Evolutionary conservation across 1,140 invertebrate genomes (phyloP).

Genomic region (Brachionus koreanus): DNA sequence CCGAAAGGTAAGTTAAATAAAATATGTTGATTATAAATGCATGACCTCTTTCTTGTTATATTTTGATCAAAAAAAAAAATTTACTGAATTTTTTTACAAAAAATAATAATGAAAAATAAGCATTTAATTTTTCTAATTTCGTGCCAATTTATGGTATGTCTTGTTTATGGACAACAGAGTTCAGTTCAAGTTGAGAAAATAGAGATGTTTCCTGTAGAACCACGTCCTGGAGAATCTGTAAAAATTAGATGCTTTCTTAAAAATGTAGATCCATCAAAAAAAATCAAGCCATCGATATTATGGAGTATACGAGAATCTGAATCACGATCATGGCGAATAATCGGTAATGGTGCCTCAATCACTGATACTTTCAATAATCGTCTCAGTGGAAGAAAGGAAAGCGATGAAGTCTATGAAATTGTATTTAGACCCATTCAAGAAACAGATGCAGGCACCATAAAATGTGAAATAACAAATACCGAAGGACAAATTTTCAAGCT

Average conservation of each 20-base stretch:
- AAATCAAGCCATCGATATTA: slow-evolving; percentile 19
- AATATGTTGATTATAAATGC: background rate
- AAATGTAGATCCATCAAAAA: slow-evolving; percentile 42
- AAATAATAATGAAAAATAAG: background rate
- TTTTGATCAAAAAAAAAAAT: background rate
- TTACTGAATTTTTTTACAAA: background rate
- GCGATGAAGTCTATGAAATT: slow-evolving; percentile 44
- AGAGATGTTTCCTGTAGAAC: slow-evolving; percentile 32
- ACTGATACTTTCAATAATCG: slow-evolving; percentile 43
- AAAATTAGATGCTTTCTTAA: slow-evolving; percentile 43
- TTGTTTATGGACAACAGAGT: background rate
- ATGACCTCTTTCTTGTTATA: background rate
- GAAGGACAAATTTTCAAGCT: slow-evolving; percentile 33
- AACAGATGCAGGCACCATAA: slow-evolving; percentile 26
- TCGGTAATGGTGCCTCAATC: slow-evolving; percentile 32
- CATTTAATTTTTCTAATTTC: background rate
- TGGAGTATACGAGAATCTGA: slow-evolving; percentile 22
- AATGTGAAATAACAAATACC: slow-evolving; percentile 42
- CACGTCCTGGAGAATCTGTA: slow-evolving; percentile 21
- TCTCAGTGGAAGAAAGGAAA: slow-evolving; percentile 38
- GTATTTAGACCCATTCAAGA: slow-evolving; percentile 35
- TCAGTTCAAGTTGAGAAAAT: slow-evolving; percentile 44
- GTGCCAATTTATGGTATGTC: background rate
- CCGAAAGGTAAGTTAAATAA: background rate
- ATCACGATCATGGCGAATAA: slow-evolving; percentile 13